phyloP scores from a whole-genome alignment of 1,140 invertebrate genomes.

The Drosophila ironensis region DNA sequence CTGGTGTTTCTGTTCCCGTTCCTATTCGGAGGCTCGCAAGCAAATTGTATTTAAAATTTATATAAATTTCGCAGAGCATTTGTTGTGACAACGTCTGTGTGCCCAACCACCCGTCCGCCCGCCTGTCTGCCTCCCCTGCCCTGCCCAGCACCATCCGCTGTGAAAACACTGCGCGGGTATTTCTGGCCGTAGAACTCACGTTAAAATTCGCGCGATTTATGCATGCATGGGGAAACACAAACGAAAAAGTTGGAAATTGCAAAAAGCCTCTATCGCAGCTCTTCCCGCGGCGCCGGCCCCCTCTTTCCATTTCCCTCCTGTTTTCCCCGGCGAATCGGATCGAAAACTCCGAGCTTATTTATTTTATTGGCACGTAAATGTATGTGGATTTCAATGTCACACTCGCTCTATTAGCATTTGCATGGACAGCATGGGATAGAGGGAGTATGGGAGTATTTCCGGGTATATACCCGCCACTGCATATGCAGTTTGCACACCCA shows the following conservation, averaged over 20 bases:
- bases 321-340: constrained; percentile 58
- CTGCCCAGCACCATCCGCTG: too few species aligned
- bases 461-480: too few species aligned
- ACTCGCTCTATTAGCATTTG: constrained; percentile 3
- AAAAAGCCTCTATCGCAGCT: constrained; percentile 43
- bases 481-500: too few species aligned
- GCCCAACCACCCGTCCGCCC: neutral
- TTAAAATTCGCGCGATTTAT: constrained; percentile 78
- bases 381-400: constrained; percentile 46
- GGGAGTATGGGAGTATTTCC: neutral
- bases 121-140: neutral
- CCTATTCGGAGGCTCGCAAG: constrained; percentile 56
- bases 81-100: constrained; percentile 73
- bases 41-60: constrained; percentile 80
- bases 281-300: constrained; percentile 25
- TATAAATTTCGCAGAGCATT: constrained; percentile 72
- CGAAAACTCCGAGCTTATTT: constrained; percentile 74
- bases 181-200: constrained; percentile 67
- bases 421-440: too few species aligned
- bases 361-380: constrained; percentile 80
- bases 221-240: constrained; percentile 58
- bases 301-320: neutral
- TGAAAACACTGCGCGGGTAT: too few species aligned
- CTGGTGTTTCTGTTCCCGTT: constrained; percentile 33
- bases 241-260: constrained; percentile 27